These are phyloP conservation scores for Polyergus mexicanus DNA, from an alignment of 1,140 invertebrate species.

Conservation along the genomic window DNA sequence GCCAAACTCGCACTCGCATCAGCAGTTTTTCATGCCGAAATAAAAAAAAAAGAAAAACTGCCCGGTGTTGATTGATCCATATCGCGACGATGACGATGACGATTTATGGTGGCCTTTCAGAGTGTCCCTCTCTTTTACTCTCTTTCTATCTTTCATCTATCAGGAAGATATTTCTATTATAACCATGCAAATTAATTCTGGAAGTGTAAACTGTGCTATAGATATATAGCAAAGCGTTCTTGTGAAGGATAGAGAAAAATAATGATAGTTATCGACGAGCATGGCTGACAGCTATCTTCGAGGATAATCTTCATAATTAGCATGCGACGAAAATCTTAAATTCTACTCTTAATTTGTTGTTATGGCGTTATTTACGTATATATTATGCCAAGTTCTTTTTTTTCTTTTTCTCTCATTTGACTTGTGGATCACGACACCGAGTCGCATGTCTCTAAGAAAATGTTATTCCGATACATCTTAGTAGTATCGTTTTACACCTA, in stretches of 20 bases:
- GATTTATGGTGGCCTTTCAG: constrained; percentile 71
- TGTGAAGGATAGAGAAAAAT: constrained; percentile 62
- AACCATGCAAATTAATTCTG: constrained; percentile 50
- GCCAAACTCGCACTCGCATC: constrained; percentile 85
- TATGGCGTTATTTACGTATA: constrained; percentile 56
- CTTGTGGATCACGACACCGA: not conserved
- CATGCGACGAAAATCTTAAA: constrained; percentile 48
- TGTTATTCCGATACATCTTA: constrained; percentile 41
- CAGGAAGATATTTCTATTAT: constrained; percentile 61
- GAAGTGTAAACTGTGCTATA: constrained; percentile 63
- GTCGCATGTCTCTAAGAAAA: constrained; percentile 31
- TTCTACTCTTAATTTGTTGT: constrained; percentile 58
- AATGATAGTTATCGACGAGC: constrained; percentile 22
- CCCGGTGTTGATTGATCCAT: constrained; percentile 41
- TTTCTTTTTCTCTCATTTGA: not conserved
- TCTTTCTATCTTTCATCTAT: constrained; percentile 45
- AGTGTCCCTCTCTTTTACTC: constrained; percentile 58
- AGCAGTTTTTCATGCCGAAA: constrained; percentile 87
- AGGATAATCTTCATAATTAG: constrained; percentile 34
- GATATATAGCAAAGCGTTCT: constrained; percentile 37
- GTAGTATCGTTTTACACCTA: constrained; percentile 34
- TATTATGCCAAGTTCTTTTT: constrained; percentile 36
- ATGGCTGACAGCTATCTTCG: constrained; percentile 5
- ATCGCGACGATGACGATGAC: constrained; percentile 57
- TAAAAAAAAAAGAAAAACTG: constrained; percentile 71